Conservation (phyloP, 2,888 invertebrate species). For the Drosophila mimetica region DNA sequence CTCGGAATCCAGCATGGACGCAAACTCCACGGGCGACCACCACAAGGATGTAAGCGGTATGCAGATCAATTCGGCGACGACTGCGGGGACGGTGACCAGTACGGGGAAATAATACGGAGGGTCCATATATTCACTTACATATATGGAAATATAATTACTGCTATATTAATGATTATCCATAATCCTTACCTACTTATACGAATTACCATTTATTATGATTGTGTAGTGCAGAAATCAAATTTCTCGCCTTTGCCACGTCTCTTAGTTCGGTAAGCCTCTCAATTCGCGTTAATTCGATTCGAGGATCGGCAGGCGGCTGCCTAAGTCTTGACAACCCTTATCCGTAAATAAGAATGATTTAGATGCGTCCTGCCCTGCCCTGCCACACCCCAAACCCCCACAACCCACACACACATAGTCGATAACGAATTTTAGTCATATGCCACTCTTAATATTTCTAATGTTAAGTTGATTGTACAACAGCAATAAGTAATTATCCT, state of each 20-base stretch:
- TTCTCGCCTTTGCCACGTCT: slow-evolving; percentile 76
- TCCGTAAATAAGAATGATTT: slow-evolving; percentile 39
- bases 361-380: slow-evolving; percentile 15
- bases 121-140: slow-evolving; percentile 35
- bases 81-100: slow-evolving; percentile 52
- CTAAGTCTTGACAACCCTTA: slow-evolving; percentile 50
- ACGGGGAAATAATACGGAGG: slow-evolving; percentile 60
- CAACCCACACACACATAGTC: slow-evolving; percentile 40
- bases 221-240: slow-evolving; percentile 81
- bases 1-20: slow-evolving; percentile 76
- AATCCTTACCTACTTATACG: slow-evolving; percentile 73
- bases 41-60: slow-evolving; percentile 56
- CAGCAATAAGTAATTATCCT: slow-evolving; percentile 48
- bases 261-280: slow-evolving; percentile 70
- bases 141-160: slow-evolving; percentile 51
- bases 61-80: slow-evolving; percentile 51
- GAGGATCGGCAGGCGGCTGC: slow-evolving; percentile 37
- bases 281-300: slow-evolving; percentile 55
- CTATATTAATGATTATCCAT: slow-evolving; percentile 55
- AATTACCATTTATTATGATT: slow-evolving; percentile 66
- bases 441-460: slow-evolving; percentile 49
- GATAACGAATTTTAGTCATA: slow-evolving; percentile 53
- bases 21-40: slow-evolving; percentile 36
- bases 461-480: slow-evolving; percentile 49
- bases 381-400: not conserved